These are phyloP conservation scores for Hypomesus transpacificus DNA, from an alignment of 2,113 vertebrate genomes.

Conservation along the genomic window DNA sequence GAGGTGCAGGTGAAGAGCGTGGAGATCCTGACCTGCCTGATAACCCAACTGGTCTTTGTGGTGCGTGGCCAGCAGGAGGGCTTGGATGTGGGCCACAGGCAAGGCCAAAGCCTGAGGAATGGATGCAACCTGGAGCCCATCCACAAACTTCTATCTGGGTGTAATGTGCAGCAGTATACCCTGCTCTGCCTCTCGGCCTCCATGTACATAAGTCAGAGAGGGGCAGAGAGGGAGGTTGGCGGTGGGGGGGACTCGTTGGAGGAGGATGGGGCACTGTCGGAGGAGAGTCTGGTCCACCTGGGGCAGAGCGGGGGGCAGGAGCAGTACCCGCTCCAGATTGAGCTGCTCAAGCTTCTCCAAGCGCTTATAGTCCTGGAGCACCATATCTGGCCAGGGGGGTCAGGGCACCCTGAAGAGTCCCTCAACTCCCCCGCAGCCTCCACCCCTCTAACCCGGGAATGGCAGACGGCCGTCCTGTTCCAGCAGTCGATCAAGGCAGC, in stretches of 20 bases:
- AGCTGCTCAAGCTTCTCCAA: slow-evolving; percentile 89
- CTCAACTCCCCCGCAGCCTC: slow-evolving; percentile 65
- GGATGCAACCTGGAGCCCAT: slow-evolving; percentile 66
- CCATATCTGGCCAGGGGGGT: slow-evolving; percentile 70
- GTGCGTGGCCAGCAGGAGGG: slow-evolving; percentile 62
- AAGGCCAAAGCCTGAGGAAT: slow-evolving; percentile 23
- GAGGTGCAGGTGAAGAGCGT: slow-evolving; percentile 96
- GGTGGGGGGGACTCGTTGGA: slow-evolving; percentile 32
- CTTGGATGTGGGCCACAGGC: not conserved
- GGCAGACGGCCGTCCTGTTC: slow-evolving; percentile 85
- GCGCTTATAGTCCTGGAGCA: slow-evolving; percentile 89
- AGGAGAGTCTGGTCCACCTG: slow-evolving; percentile 84
- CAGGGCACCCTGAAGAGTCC: slow-evolving; percentile 56
- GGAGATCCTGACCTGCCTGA: slow-evolving; percentile 82
- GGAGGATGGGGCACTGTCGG: slow-evolving; percentile 71
- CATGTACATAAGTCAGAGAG: slow-evolving; percentile 85
- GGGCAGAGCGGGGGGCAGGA: slow-evolving; percentile 83
- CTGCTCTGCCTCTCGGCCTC: slow-evolving; percentile 88
- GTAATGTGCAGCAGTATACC: slow-evolving; percentile 85
- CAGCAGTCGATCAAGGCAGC: slow-evolving; percentile 90
- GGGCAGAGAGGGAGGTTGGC: too few species aligned
- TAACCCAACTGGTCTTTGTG: slow-evolving; percentile 73
- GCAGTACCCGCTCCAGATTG: slow-evolving; percentile 90
- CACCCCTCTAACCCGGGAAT: slow-evolving; percentile 83
- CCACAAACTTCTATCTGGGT: slow-evolving; percentile 74